Conservation (phyloP, 2,888 invertebrate genomes). For the Linnaemya vulpina region DNA sequence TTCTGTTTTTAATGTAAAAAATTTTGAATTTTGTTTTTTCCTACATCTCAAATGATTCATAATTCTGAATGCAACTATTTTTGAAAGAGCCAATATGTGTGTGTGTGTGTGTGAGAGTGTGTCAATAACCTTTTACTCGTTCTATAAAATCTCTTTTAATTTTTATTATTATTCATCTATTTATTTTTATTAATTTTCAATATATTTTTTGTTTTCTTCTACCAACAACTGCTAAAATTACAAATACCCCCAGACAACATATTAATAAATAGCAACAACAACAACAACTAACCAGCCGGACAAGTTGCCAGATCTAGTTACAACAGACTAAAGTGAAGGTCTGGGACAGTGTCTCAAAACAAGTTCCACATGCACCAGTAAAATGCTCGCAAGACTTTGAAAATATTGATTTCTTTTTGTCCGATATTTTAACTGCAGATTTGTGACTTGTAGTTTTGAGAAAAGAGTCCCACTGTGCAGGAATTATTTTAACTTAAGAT, state of each 20-base stretch:
- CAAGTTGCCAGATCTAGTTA: no score
- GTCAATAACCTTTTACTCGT: slow-evolving; percentile 52
- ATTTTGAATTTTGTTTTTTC: slow-evolving; percentile 17
- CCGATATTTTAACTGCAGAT: no score
- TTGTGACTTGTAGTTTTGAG: no score
- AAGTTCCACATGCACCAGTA: no score
- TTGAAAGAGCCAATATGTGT: background rate
- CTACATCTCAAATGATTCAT: slow-evolving; percentile 33
- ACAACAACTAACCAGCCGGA: slow-evolving; percentile 12
- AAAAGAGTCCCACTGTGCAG: no score
- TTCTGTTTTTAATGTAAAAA: background rate
- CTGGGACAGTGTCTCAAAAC: no score
- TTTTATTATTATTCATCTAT: slow-evolving; percentile 12
- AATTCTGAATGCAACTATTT: slow-evolving; percentile 4
- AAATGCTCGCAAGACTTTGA: no score
- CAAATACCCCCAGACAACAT: slow-evolving; percentile 52
- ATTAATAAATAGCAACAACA: slow-evolving; percentile 27
- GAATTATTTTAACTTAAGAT: no score
- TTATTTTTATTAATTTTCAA: no score
- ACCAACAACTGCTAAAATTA: slow-evolving; percentile 48
- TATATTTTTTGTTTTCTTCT: slow-evolving; percentile 30
- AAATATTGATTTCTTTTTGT: no score
- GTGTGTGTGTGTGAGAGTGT: background rate
- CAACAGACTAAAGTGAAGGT: no score
- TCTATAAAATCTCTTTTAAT: slow-evolving; percentile 21